Conservation (phyloP, 2,113 vertebrate genomes). For the Thalassarche chlororhynchos region DNA sequence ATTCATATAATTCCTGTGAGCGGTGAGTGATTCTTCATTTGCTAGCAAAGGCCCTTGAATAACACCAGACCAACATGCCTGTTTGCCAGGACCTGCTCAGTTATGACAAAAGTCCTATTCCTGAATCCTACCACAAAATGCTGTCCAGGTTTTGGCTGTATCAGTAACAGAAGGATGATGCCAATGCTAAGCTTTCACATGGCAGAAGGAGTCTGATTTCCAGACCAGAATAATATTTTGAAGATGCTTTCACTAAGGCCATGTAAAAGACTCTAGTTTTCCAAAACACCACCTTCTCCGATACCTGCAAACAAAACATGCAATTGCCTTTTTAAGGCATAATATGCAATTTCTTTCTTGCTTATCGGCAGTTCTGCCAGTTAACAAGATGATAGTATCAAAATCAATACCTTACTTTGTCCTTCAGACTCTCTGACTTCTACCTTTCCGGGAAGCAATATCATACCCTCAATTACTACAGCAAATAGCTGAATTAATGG, state of each 20-base stretch:
- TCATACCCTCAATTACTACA: background rate
- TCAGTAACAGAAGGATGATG: background rate
- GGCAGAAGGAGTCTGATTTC: background rate
- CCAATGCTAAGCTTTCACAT: background rate
- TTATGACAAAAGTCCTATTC: background rate
- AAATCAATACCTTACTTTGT: conserved; percentile 29
- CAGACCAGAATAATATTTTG: background rate
- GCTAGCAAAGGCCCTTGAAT: background rate
- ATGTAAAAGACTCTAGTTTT: background rate
- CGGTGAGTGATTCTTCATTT: background rate
- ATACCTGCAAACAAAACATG: background rate
- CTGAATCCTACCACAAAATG: background rate
- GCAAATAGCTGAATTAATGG: background rate
- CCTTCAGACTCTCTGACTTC: conserved; percentile 38
- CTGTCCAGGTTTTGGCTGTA: background rate
- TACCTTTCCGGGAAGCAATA: conserved; percentile 22
- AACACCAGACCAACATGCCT: background rate
- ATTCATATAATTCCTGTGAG: background rate
- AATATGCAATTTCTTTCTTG: background rate
- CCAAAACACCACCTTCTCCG: background rate
- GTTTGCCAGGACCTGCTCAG: background rate
- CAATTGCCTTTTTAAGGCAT: background rate
- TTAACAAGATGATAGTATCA: conserved; percentile 11
- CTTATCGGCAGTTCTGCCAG: background rate
- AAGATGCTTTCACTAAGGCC: background rate